phyloP scores from a whole-genome alignment of 2,113 vertebrate genomes.

The Peromyscus maniculatus region DNA sequence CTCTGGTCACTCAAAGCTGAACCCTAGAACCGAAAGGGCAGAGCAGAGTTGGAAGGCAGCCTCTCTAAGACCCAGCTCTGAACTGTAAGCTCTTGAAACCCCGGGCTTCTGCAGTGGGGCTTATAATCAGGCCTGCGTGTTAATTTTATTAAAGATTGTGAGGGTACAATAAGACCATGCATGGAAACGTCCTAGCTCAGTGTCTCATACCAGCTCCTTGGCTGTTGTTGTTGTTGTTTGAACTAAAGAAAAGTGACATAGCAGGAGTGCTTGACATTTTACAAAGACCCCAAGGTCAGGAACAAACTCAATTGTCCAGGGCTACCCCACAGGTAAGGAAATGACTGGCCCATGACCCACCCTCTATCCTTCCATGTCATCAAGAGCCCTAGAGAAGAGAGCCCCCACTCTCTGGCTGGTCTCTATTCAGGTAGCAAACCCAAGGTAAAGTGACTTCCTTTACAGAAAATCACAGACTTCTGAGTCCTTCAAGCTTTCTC shows the following conservation, averaged over 20 bases:
- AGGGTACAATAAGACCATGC: background rate
- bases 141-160: background rate
- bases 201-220: rapidly evolving
- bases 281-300: background rate
- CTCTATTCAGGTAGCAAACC: background rate
- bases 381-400: background rate
- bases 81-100: background rate
- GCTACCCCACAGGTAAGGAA: background rate
- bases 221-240: background rate
- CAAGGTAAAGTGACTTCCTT: background rate
- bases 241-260: background rate
- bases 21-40: background rate
- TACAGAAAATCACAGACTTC: background rate
- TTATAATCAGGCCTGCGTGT: background rate
- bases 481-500: background rate
- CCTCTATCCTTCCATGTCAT: background rate
- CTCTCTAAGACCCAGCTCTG: background rate
- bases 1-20: background rate
- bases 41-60: background rate
- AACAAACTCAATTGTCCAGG: background rate
- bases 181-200: background rate
- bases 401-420: background rate
- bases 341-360: background rate
- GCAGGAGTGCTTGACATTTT: background rate
- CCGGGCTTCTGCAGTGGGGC: background rate